Base-by-base conservation (phyloP, 2,113 vertebrate species). In the Platanista minor region DNA sequence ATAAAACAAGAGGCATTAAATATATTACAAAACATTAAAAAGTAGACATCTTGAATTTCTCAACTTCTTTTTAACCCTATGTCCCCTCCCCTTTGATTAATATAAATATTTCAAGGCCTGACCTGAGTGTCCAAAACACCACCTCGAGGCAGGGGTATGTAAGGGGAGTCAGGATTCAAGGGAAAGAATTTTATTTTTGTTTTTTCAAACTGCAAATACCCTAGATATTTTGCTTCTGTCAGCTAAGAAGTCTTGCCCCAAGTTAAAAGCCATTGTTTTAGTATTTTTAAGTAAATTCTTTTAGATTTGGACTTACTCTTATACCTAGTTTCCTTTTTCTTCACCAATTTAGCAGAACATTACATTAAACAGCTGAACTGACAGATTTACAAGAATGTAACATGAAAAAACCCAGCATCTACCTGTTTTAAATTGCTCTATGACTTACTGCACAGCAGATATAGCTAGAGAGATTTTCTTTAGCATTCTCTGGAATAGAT, bases 181-280 rank as follows among this genome's bases (percentile, higher is more conserved):
- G 77, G 52, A 54, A 92, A 91, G 2, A 89, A 85, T 17, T 66
- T 0, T n/a, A 85, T 36, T 66, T 90, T 41, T 46, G 52, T 36
- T 71, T 77, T 90, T 94, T 69, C 20, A 71, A 78, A 92, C 14
- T 62, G 52, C 3, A 87, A 59, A 69, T 62, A 94, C 91, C 95
- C 15, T 46, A 90, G 33, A 77, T n/a, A 94, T 13, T 91, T 83
- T 96, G 87, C 57, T 90, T 75, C 64, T 71, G 66, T 33, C 69
- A 95, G 71, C 54, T 94, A 97, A 93, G 72, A 94, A 88, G 77
- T 61, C 88, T 85, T 91, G 86, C 14, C 61, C 59, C 74, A 20
- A 84, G 59, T 7, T 91, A 33, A 96, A 87, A 83, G 66, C 17
- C 74, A 92, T 1, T 87, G 31, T 81, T 92, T 90, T 75, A 81